Evolutionary conservation across 1,140 invertebrate species (phyloP), one percentile per base, ranked within the genome.

Genomic region (Propsilocerus akamusi): DNA sequence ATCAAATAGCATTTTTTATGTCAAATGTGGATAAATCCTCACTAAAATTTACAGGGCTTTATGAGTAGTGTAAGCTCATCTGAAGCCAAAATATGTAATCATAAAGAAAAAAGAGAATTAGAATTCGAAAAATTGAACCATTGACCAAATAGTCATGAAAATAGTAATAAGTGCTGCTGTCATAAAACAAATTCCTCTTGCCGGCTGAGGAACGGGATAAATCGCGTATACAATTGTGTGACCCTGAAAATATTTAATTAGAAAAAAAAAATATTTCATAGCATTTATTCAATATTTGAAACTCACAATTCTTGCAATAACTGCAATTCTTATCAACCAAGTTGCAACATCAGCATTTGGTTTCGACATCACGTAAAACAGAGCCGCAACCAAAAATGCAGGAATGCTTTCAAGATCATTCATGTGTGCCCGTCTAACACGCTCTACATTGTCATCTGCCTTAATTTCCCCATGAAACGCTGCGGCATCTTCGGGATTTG

Each of bases 381-480:
- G 67, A 2, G 74, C 77, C 32, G 76, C 62, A 3, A 72, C 55
- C 6, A 79, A 67, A 65, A 81, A 83, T 5, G 75, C 68, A 8
- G 76, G 58, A 51, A 82, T 70, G 53, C 81, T 83, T 59, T 83
- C 80, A 48, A 83, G 53, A 57, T 83, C 80, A 56, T 83, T 83
- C 48, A 70, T 61, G 57, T 83, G 81, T n/a, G 76, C 75, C 54
- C 79, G n/a, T 25, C 23, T 12, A 5, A 49, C 34, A 5, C 32
- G 4, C 11, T 51, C 25, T 2, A 46, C 37, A 24, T 46, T 8
- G 2, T 26, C 37, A 12, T 47, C 26, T 23, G 4, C 37, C 10
- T 34, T 25, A 12, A 20, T 49, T 20, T 22, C 34, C 11, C 2
- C 11, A 26, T 28, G 23, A 12, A 11, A 8, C 11, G 12, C 23